Base-by-base conservation (phyloP, 2,888 invertebrate genomes). In the Leptogaster cylindrica region DNA sequence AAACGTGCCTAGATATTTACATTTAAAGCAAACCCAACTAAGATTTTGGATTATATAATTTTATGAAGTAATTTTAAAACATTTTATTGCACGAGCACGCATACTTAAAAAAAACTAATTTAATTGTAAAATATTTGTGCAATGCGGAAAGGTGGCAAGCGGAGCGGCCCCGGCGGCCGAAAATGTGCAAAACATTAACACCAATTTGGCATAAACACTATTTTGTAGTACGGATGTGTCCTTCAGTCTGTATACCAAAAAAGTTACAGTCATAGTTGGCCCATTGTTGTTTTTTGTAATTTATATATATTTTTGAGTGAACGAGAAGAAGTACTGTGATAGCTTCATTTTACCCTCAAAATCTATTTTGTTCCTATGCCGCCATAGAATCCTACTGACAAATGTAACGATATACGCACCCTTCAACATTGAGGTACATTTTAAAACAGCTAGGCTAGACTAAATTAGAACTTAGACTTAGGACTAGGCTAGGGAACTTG, bases 311-410 rank as follows among this genome's bases (percentile, higher is more conserved):
- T 44, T 61, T 61, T 44, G 61, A 61, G 44, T 44, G 61, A 51
- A 65, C 16, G 65, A 51, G 65, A 65, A 68, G 75, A 76, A 76
- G 74, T 76, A 77, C 78, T 78, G 78, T 77, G 77, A 78, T 78
- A 78, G 77, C 76, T 76, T 77, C 69, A 72, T 69, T 69, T 71
- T 71, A 67, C 58, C 70, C 69, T 72, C 70, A 64, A 52, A 64
- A 64, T 64, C 33, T 61, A 55, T 73, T 71, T 70, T 73, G 73
- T 73, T 74, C 73, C 73, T 72, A 72, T 71, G 69, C 66, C 71
- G 73, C 73, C 73, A 73, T 74, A 70, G 67, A 68, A 65, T 61
- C 61, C 61, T 61, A 61, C 44, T 61, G 61, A 61, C 61, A 69
- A 65, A 66, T 51, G 25, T 68, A 68, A 69, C 46, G 66, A 68